These are phyloP conservation scores for Euthynnus affinis DNA, from an alignment of 2,797 vertebrate genomes.

Conservation along the genomic window DNA sequence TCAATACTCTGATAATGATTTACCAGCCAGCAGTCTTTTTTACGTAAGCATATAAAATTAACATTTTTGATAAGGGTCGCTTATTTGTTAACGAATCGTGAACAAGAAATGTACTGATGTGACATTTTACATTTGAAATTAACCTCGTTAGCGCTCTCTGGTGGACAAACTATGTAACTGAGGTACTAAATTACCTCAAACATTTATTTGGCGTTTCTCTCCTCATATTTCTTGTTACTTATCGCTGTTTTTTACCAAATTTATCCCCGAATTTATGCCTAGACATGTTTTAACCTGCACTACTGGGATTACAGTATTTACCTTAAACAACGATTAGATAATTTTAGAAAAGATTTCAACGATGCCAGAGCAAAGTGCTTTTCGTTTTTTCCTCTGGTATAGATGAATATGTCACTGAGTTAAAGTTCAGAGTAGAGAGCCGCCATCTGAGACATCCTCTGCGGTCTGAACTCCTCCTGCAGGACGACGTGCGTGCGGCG, in stretches of 20 bases:
- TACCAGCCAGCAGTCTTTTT: too few species aligned
- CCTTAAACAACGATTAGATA: not conserved
- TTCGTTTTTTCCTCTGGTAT: not conserved
- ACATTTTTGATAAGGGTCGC: not conserved
- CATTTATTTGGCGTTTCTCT: too few species aligned
- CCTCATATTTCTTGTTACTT: too few species aligned
- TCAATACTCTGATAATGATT: too few species aligned
- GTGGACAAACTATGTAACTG: not conserved
- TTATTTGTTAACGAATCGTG: not conserved
- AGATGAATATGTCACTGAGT: not conserved
- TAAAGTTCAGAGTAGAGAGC: not conserved
- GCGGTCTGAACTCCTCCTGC: not conserved
- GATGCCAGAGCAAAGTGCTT: not conserved
- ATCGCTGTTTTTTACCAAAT: too few species aligned
- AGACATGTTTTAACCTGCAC: not conserved
- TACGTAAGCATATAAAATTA: too few species aligned
- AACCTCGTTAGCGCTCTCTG: too few species aligned
- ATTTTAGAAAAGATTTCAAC: not conserved
- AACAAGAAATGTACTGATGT: too few species aligned
- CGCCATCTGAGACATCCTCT: not conserved
- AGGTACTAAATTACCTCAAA: not conserved
- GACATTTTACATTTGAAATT: too few species aligned
- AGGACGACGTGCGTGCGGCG: not conserved
- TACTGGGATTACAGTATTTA: not conserved
- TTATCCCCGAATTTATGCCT: not conserved